Base-by-base conservation (phyloP, 2,797 vertebrate genomes). In the Champsocephalus gunnari region DNA sequence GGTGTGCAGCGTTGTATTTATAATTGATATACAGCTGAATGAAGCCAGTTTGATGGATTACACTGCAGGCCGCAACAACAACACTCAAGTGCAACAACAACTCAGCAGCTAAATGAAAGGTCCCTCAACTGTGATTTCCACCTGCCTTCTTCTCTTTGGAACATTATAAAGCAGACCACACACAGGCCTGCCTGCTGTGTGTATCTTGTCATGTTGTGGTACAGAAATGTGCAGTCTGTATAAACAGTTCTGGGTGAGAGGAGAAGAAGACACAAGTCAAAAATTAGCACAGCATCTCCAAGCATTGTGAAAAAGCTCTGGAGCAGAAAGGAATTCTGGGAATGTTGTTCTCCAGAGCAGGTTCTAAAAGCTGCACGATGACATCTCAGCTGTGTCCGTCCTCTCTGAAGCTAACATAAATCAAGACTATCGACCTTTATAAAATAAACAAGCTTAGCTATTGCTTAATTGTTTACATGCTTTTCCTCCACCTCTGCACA, bases 271-370 rank as follows among this genome's bases (percentile, higher is more conserved):
- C 19, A 21, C 32, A 60, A 65, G 28, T 68, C 12, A 50, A 64
- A 64, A 78, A 71, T 53, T 0, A 47, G 45, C 49, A 17, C 43
- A 74, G 64, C 53, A 74, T 79, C 59, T 67, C 16, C 3, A 50
- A 12, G 8, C 51, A 41, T 50, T 73, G 54, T 49, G 16, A 55
- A 65, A 69, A 68, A 61, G 21, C 41, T 55, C 44, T 38, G 43
- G 34, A 59, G 59, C 59, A 75, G 53, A 79, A 73, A 83, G 75
- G 80, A 85, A 89, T 87, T 76, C 72, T 84, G 71, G 79, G 79
- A 91, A 89, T 91, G 87, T 82, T 77, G 73, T 83, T 83, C 66
- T 69, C 48, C 3, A 1, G n/a, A 79, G 66, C 87, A 90, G 85
- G 86, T 90, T 85, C 60, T 75, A 50, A 71, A 38, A 59, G 66